Conservation (phyloP, 2,113 vertebrate species). For the Terrapene triunguis region DNA sequence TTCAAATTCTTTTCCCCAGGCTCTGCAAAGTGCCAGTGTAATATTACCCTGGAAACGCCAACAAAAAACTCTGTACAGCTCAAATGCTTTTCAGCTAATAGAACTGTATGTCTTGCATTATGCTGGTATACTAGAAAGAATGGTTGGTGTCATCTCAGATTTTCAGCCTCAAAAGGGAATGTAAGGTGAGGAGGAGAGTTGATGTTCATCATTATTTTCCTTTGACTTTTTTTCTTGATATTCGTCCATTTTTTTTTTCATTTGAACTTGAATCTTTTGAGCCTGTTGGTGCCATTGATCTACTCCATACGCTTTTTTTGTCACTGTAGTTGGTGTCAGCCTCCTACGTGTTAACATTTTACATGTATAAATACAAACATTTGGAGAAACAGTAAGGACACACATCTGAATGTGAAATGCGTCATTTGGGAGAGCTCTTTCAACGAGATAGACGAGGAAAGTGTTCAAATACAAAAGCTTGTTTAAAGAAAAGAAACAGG, state of each 20-base stretch:
- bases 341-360: not conserved
- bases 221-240: not conserved
- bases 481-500: not conserved
- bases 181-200: not conserved
- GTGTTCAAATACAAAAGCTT: not conserved
- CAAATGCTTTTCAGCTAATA: not conserved
- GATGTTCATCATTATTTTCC: not conserved
- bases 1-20: not conserved
- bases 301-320: not conserved
- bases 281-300: not conserved
- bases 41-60: not conserved
- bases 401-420: not conserved
- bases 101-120: not conserved
- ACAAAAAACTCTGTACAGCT: not conserved
- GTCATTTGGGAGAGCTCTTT: not conserved
- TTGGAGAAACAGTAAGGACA: not conserved
- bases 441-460: not conserved
- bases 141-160: not conserved
- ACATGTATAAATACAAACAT: not conserved
- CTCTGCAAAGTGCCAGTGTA: not conserved
- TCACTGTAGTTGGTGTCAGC: not conserved
- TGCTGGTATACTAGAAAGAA: not conserved
- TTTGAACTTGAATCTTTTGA: not conserved
- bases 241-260: not conserved
- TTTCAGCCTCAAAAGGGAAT: not conserved